These are phyloP conservation scores for Saguinus midas DNA, from an alignment of 2,113 vertebrate genomes.

Conservation along the genomic window DNA sequence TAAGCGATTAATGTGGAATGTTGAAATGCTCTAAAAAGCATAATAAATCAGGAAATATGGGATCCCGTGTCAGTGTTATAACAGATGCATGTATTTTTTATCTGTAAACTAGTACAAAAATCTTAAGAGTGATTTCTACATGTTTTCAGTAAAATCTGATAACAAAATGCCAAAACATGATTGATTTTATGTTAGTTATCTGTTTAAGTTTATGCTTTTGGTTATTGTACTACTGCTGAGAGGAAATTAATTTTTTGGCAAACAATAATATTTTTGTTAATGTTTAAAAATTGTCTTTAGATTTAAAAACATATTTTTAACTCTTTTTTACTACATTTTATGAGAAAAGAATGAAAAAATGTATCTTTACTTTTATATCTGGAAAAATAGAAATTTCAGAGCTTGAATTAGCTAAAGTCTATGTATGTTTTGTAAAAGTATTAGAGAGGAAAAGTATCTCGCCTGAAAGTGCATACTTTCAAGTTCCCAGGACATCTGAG, in stretches of 20 bases:
- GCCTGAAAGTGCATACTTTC: background rate
- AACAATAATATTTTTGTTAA: background rate
- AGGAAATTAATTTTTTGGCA: conserved; percentile 38
- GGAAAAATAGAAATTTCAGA: conserved; percentile 4
- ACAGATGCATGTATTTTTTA: background rate
- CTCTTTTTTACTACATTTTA: background rate
- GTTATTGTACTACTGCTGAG: background rate
- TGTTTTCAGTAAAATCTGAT: background rate
- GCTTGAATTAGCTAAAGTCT: background rate
- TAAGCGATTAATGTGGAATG: conserved; percentile 34
- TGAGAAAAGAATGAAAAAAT: background rate
- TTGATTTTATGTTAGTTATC: background rate
- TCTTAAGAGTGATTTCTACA: background rate
- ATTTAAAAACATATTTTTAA: background rate
- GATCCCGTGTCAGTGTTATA: background rate
- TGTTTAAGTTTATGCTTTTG: background rate
- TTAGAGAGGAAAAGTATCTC: background rate
- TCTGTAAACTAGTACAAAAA: background rate
- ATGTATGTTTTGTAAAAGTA: background rate
- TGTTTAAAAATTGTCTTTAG: background rate
- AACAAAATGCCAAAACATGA: background rate
- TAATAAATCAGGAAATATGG: conserved; percentile 34
- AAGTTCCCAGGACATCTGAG: background rate
- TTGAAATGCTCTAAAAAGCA: background rate
- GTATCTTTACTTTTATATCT: background rate